phyloP scores from a whole-genome alignment of 2,113 vertebrate genomes.

The Ailuropoda melanoleuca region DNA sequence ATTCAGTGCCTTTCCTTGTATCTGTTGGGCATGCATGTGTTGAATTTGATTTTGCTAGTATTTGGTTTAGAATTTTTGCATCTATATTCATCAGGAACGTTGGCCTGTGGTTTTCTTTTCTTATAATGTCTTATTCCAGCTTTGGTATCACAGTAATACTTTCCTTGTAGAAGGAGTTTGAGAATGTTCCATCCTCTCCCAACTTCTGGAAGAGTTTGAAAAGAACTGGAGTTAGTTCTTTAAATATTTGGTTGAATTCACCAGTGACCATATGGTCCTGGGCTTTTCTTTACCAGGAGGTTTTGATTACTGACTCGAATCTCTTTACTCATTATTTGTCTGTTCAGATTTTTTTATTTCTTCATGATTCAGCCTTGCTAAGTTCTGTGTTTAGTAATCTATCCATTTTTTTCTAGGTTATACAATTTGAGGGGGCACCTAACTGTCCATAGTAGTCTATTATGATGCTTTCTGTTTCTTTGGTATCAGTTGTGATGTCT shows the following conservation, averaged over 20 bases:
- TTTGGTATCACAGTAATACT: neutral
- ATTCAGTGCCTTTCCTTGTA: neutral
- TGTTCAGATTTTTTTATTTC: neutral
- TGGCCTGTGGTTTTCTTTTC: neutral
- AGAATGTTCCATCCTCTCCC: neutral
- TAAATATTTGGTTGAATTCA: neutral
- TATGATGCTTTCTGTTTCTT: neutral
- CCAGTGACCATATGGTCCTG: neutral
- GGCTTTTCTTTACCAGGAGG: neutral
- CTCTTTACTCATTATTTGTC: neutral
- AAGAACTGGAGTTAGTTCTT: neutral
- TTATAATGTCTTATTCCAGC: neutral
- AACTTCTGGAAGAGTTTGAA: neutral
- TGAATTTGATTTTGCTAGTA: neutral
- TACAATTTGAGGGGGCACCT: neutral
- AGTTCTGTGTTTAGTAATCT: neutral
- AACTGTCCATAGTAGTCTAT: neutral
- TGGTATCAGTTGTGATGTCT: neutral
- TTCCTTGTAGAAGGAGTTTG: neutral
- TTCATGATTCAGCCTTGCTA: neutral
- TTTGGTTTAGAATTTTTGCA: neutral
- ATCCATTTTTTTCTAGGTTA: neutral
- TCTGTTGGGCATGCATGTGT: neutral
- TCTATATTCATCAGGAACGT: neutral
- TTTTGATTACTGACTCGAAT: neutral